Evolutionary conservation across 1,140 invertebrate genomes (phyloP), one percentile per base, ranked within the genome.

Genomic region (Thalassaphorura encarpata): DNA sequence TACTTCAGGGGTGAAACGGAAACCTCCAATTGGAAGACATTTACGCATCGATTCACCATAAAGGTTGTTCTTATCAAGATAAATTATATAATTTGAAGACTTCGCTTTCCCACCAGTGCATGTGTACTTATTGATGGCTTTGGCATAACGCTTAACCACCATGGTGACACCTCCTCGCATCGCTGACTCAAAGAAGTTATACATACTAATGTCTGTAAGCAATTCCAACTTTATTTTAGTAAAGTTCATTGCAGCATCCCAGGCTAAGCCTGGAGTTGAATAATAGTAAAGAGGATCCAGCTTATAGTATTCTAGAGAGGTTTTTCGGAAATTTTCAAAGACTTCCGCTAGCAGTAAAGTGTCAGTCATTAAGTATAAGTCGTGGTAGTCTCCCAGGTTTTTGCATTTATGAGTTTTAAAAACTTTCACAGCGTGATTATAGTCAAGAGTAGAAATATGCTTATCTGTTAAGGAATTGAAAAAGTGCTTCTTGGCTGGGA

Each of bases 281-380:
- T 62, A 70, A 58, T 67, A 70, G 33, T 63, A 57, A 8, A 56
- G 52, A 1, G 66, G 65, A 58, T 70, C 69, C 36, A 65, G 47
- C 33, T 41, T 40, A 48, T 58, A 64, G 31, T 46, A 29, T 54
- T 33, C 26, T 1, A 63, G 28, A 28, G 16, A 6, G 28, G 48
- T 18, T 23, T 47, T 31, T 36, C 60, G 19, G 57, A 61, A 70
- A 43, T 67, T 61, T 59, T 71, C 68, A 53, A 71, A 69, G 3
- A 69, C 59, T 52, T 63, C 62, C 11, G 63, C 63, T 41, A 61
- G 42, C 11, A 67, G 39, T 5, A 66, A 16, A 3, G 54, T 41
- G 58, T 66, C 57, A 28, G 48, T 41, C 26, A 63, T 41, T 1
- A 67, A 33, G 54, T 70, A 69, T 1, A 70, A 42, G 56, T 69